phyloP scores from a whole-genome alignment of 1,140 invertebrate species.

The Zaprionus capensis region DNA sequence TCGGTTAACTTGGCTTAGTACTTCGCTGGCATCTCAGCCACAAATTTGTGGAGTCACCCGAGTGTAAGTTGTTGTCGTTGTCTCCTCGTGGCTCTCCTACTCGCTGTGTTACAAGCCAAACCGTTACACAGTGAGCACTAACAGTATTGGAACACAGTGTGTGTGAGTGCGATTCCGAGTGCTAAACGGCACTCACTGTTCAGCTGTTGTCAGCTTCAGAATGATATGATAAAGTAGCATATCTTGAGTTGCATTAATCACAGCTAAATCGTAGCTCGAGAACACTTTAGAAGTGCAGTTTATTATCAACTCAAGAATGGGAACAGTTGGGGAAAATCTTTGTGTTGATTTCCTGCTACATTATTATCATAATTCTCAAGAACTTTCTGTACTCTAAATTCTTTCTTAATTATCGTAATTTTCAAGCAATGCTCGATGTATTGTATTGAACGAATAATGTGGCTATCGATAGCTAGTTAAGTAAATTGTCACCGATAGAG shows the following conservation, averaged over 20 bases:
- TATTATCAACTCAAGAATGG: constrained; percentile 1
- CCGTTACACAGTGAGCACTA: constrained; percentile 59
- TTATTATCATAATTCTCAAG: not conserved
- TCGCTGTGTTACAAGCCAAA: constrained; percentile 3
- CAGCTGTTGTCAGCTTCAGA: not conserved
- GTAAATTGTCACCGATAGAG: too few species aligned
- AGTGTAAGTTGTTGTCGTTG: constrained; percentile 17
- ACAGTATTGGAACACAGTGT: constrained; percentile 54
- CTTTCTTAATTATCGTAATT: not conserved
- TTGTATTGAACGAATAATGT: too few species aligned
- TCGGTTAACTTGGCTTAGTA: constrained; percentile 30
- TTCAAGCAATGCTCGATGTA: not conserved
- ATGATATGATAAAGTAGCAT: constrained; percentile 15
- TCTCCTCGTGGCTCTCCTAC: constrained; percentile 7
- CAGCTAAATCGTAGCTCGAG: not conserved
- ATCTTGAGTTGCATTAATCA: not conserved
- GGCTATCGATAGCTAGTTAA: too few species aligned
- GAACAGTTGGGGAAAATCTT: not conserved
- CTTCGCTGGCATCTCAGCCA: constrained; percentile 18
- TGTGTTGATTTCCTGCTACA: not conserved
- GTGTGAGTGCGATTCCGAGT: constrained; percentile 5
- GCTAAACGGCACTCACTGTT: constrained; percentile 48
- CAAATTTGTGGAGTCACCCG: constrained; percentile 66
- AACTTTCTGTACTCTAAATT: not conserved
- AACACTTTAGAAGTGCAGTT: not conserved